phyloP scores from a whole-genome alignment of 2,888 invertebrate species.

The Bedellia somnulentella region DNA sequence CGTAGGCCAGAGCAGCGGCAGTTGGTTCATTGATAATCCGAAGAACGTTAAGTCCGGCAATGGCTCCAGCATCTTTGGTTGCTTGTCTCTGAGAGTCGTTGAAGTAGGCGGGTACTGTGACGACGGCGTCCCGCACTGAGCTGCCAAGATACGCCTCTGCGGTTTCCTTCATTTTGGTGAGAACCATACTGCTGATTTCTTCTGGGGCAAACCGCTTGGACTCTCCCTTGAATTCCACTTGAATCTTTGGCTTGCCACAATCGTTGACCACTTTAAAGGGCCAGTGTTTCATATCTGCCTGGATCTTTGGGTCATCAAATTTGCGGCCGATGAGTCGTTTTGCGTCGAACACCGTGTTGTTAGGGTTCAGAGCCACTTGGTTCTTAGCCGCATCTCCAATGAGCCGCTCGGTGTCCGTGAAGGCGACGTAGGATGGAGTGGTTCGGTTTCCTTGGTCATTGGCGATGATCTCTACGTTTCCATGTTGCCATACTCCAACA shows the following conservation, averaged over 20 bases:
- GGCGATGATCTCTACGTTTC: conserved; percentile 81
- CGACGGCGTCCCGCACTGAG: conserved; percentile 70
- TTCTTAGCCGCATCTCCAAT: conserved; percentile 88
- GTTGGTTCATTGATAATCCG: conserved; percentile 85
- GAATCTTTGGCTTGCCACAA: conserved; percentile 67
- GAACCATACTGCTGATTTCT: conserved; percentile 71
- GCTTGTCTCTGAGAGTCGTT: conserved; percentile 76
- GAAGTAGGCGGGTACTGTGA: conserved; percentile 78
- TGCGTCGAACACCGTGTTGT: conserved; percentile 72
- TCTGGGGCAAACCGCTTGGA: conserved; percentile 67
- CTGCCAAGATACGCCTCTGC: conserved; percentile 69
- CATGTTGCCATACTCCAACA: conserved; percentile 83
- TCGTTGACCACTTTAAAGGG: conserved; percentile 74
- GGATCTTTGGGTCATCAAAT: conserved; percentile 74
- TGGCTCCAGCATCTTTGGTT: conserved; percentile 81
- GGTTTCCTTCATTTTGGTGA: conserved; percentile 28
- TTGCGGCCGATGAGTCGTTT: conserved; percentile 80
- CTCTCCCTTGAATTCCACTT: conserved; percentile 68
- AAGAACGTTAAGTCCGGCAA: conserved; percentile 76
- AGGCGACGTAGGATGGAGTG: conserved; percentile 86
- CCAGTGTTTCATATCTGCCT: conserved; percentile 82
- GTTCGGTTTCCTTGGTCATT: conserved; percentile 89
- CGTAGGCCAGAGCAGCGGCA: conserved; percentile 73
- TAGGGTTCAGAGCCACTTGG: conserved; percentile 77
- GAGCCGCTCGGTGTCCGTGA: conserved; percentile 66